Evolutionary conservation across 1,140 invertebrate genomes (phyloP).

Genomic region (Drosophila nebulosa): DNA sequence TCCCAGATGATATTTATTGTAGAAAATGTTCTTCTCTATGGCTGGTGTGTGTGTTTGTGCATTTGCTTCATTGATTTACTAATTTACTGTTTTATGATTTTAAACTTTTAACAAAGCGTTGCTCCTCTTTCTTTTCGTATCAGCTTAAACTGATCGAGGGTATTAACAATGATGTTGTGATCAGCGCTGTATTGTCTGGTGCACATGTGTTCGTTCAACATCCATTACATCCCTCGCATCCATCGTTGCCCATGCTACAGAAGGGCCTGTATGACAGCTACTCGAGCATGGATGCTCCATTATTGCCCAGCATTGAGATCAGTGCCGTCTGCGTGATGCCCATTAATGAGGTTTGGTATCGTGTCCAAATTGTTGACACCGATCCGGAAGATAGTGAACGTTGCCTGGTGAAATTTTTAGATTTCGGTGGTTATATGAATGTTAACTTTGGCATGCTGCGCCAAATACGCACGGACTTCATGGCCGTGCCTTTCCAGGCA

Average conservation of each 20-base stretch:
- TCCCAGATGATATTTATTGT: no score
- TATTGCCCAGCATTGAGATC: constrained; percentile 85
- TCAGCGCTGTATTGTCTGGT: constrained; percentile 91
- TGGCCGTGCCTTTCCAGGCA: constrained; percentile 96
- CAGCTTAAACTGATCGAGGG: constrained; percentile 92
- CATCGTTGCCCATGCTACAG: constrained; percentile 89
- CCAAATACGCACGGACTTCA: constrained; percentile 95
- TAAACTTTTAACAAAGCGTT: background rate
- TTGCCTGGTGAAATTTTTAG: constrained; percentile 93
- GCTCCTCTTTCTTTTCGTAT: constrained; percentile 58
- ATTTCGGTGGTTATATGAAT: constrained; percentile 95
- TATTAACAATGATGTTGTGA: constrained; percentile 94
- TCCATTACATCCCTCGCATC: constrained; percentile 95
- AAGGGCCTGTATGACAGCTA: constrained; percentile 88
- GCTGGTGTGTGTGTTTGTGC: background rate
- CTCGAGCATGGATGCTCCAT: constrained; percentile 84
- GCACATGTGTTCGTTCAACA: constrained; percentile 95
- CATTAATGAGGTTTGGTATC: constrained; percentile 92
- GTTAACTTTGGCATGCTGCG: constrained; percentile 88
- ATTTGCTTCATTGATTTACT: background rate
- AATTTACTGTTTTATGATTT: background rate
- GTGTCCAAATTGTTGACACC: constrained; percentile 90
- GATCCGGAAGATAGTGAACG: constrained; percentile 85
- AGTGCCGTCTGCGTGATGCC: constrained; percentile 94
- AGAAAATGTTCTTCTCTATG: no score